These are phyloP conservation scores for Zaprionus lineosus DNA, from an alignment of 2,888 invertebrate genomes.

Conservation along the genomic window DNA sequence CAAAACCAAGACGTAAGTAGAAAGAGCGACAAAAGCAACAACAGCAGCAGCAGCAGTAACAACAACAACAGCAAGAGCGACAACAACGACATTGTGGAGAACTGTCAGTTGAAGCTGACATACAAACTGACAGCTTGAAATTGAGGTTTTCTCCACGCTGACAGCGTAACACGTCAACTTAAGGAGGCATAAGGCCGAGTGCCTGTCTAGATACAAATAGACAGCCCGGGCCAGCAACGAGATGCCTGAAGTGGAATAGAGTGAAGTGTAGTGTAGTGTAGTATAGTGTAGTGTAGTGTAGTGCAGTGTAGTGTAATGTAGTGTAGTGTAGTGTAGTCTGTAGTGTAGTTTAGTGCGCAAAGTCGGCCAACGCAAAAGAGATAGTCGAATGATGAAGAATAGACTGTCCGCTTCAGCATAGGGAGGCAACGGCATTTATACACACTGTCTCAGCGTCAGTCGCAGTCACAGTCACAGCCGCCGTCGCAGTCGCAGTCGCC, in stretches of 20 bases:
- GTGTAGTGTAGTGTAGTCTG: conserved; percentile 3
- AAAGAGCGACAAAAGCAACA: conserved; percentile 41
- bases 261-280: conserved; percentile 3
- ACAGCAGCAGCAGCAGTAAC: conserved; percentile 25
- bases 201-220: conserved; percentile 77
- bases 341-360: conserved; percentile 15
- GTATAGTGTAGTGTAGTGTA: background rate
- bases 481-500: conserved; percentile 61
- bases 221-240: conserved; percentile 48
- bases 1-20: conserved; percentile 35
- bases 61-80: conserved; percentile 24
- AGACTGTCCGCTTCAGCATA: no score
- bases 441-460: no score
- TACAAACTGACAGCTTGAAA: conserved; percentile 81
- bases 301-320: background rate
- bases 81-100: conserved; percentile 68
- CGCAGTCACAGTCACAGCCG: conserved; percentile 18
- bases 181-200: conserved; percentile 77
- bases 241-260: conserved; percentile 2
- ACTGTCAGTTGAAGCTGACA: conserved; percentile 82
- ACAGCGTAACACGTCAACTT: conserved; percentile 79
- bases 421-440: no score
- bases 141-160: conserved; percentile 80
- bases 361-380: conserved; percentile 51
- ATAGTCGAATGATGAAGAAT: conserved; percentile 50